These are phyloP conservation scores for Papilio protenor DNA, from an alignment of 2,888 invertebrate species.

Conservation along the genomic window DNA sequence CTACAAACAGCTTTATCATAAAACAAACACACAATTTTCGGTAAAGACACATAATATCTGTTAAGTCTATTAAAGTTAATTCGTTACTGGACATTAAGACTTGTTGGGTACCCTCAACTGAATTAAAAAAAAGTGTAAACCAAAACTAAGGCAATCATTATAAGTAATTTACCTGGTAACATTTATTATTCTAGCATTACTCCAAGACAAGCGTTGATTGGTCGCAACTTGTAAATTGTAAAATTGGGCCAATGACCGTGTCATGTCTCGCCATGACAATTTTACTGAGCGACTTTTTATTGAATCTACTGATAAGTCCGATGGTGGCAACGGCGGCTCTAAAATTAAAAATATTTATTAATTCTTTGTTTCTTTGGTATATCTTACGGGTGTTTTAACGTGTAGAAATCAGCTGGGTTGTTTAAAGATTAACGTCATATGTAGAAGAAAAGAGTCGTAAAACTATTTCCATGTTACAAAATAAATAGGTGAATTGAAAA, in stretches of 20 bases:
- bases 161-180: conserved; percentile 70
- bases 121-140: neutral
- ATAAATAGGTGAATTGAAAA: no score
- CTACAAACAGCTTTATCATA: neutral
- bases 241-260: conserved; percentile 72
- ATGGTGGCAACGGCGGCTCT: conserved; percentile 79
- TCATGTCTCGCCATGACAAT: conserved; percentile 76
- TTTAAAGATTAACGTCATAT: no score
- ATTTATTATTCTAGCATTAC: conserved; percentile 71
- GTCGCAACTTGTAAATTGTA: conserved; percentile 74
- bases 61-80: neutral
- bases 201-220: conserved; percentile 73
- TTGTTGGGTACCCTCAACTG: no score
- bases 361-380: no score
- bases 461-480: no score
- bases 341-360: conserved; percentile 35
- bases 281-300: conserved; percentile 75
- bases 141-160: conserved; percentile 38
- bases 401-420: no score
- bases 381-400: no score
- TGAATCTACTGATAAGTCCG: conserved; percentile 76
- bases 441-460: no score
- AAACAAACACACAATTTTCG: neutral
- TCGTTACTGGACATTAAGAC: neutral
- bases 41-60: neutral